Conservation (phyloP, 1,140 invertebrate species). For the Sitodiplosis mosellana region DNA sequence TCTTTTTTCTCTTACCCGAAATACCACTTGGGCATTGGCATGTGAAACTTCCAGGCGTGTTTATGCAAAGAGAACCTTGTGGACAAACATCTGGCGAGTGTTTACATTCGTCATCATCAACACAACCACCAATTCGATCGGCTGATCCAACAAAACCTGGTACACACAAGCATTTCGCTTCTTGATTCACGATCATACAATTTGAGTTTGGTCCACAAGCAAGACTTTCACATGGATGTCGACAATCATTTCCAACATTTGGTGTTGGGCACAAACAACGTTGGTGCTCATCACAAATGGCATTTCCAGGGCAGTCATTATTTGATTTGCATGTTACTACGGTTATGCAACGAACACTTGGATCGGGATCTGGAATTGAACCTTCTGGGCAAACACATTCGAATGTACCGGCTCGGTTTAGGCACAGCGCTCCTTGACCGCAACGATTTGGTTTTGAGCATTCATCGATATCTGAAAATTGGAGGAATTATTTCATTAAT, state of each 20-base stretch:
- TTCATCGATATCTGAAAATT: slow-evolving; percentile 53
- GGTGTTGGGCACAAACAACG: slow-evolving; percentile 76
- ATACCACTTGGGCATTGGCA: slow-evolving; percentile 72
- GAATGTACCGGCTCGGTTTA: slow-evolving; percentile 58
- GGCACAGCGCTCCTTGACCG: slow-evolving; percentile 59
- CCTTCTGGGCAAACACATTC: slow-evolving; percentile 63
- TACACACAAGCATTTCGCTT: slow-evolving; percentile 65
- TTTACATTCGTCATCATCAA: slow-evolving; percentile 71
- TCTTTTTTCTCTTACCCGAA: no score
- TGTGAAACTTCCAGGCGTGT: slow-evolving; percentile 65
- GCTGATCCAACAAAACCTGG: slow-evolving; percentile 54
- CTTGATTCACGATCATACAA: slow-evolving; percentile 68
- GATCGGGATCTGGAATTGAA: slow-evolving; percentile 64
- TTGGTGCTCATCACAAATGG: slow-evolving; percentile 57
- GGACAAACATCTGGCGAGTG: slow-evolving; percentile 46
- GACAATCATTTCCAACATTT: slow-evolving; percentile 76
- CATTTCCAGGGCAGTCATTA: slow-evolving; percentile 72
- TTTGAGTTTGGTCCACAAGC: slow-evolving; percentile 74
- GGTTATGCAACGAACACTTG: slow-evolving; percentile 52
- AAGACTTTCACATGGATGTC: slow-evolving; percentile 77
- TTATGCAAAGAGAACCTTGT: slow-evolving; percentile 65
- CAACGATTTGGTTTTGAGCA: slow-evolving; percentile 46
- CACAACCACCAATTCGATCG: slow-evolving; percentile 50
- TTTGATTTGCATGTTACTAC: slow-evolving; percentile 56
- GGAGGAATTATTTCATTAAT: no score